Conservation (phyloP, 2,113 vertebrate genomes). For the Anser brachyrhynchus region DNA sequence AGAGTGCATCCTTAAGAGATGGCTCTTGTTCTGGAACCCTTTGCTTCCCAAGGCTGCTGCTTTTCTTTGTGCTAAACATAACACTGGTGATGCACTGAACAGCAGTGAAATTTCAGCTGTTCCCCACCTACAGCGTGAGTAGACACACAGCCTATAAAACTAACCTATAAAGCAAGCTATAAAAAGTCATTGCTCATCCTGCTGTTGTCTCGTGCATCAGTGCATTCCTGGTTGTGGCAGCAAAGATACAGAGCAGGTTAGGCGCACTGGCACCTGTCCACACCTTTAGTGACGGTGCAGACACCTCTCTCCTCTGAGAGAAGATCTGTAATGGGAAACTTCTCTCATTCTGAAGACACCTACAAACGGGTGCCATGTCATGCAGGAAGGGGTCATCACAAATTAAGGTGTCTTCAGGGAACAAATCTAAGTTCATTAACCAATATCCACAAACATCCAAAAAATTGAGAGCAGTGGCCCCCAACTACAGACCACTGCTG, state of each 20-base stretch:
- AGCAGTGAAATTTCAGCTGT: slow-evolving; percentile 42
- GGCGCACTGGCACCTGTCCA: neutral
- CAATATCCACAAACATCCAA: fast-evolving
- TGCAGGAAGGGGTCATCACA: fast-evolving
- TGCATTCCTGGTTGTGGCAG: neutral
- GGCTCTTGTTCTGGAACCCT: neutral
- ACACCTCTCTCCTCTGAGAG: neutral
- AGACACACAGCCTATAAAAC: slow-evolving; percentile 56
- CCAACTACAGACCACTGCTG: neutral
- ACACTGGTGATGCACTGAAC: slow-evolving; percentile 11
- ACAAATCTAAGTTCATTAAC: neutral
- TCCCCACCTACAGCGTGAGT: neutral
- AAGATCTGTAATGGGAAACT: fast-evolving
- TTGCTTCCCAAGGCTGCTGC: neutral
- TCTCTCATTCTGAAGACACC: neutral
- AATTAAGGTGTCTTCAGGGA: neutral
- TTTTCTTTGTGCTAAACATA: slow-evolving; percentile 32
- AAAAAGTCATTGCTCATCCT: slow-evolving; percentile 30
- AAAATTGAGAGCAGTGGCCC: neutral
- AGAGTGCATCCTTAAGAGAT: neutral
- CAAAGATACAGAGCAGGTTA: neutral
- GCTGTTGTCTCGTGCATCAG: neutral
- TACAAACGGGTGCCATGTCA: fast-evolving
- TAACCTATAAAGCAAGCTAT: slow-evolving; percentile 48
- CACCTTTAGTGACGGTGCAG: fast-evolving